Conservation (phyloP, 2,888 invertebrate species). For the Cyclophora albipunctata region DNA sequence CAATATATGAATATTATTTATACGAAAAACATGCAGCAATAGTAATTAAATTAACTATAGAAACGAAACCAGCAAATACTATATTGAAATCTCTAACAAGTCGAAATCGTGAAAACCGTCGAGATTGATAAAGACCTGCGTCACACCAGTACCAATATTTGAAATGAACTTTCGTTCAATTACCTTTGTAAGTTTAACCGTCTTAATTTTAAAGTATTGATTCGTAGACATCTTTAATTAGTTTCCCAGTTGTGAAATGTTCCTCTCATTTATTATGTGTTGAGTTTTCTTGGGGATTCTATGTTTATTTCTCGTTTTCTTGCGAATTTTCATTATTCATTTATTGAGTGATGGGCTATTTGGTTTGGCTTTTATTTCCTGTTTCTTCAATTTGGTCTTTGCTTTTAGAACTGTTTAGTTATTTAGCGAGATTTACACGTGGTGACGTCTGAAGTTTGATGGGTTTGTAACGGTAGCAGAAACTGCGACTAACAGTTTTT, state of each 20-base stretch:
- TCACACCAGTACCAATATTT: constrained; percentile 57
- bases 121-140: constrained; percentile 14
- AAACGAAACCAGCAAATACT: too few species aligned
- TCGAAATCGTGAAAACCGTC: too few species aligned
- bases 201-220: constrained; percentile 66
- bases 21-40: too few species aligned
- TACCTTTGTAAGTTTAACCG: constrained; percentile 54
- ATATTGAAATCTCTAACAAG: too few species aligned
- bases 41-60: too few species aligned
- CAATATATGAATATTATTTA: too few species aligned
- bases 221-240: constrained; percentile 58
- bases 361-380: constrained; percentile 8
- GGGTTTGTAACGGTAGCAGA: too few species aligned
- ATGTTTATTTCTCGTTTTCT: constrained; percentile 11
- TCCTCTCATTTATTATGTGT: constrained; percentile 58
- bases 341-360: constrained; percentile 19
- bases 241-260: constrained; percentile 54
- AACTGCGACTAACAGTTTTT: too few species aligned
- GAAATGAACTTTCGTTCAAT: constrained; percentile 61
- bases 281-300: constrained; percentile 26
- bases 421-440: background rate
- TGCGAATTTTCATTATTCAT: constrained; percentile 20
- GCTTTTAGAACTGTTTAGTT: background rate
- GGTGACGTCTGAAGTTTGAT: too few species aligned
- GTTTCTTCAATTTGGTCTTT: background rate